A percentile compares a stretch with the other conserved stretches of the same genome.
phyloP scores from a whole-genome alignment of 2,888 invertebrate species.

The Hoplodrina ambigua region DNA sequence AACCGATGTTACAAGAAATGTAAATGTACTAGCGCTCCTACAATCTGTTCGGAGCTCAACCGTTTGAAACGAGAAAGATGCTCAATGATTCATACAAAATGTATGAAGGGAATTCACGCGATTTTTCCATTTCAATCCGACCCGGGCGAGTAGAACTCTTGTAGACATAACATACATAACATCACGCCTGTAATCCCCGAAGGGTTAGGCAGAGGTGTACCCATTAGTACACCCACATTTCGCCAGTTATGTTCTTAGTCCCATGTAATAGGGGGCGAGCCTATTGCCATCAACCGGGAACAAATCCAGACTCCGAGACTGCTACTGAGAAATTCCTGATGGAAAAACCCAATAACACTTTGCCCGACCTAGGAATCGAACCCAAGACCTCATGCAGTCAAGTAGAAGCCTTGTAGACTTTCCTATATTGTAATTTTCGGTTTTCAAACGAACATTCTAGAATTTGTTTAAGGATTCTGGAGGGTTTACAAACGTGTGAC shows the following conservation, averaged over 20 bases:
- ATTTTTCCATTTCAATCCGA: constrained; percentile 63
- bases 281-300: no score
- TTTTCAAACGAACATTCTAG: constrained; percentile 1
- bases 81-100: constrained; percentile 67
- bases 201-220: no score
- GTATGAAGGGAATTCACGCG: constrained; percentile 59
- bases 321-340: no score
- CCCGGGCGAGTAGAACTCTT: constrained; percentile 18
- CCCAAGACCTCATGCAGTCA: no score
- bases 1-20: constrained; percentile 38
- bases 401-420: constrained; percentile 31
- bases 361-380: no score
- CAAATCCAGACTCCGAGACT: no score
- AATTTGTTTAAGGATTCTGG: neutral
- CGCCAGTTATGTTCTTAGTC: no score
- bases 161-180: no score
- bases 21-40: constrained; percentile 32
- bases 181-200: no score
- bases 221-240: no score
- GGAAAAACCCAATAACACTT: no score
- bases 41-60: constrained; percentile 51
- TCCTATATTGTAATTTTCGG: constrained; percentile 14
- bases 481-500: neutral
- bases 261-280: no score
- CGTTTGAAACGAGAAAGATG: constrained; percentile 44